Evolutionary conservation across 2,797 vertebrate species (phyloP), one percentile per base, ranked within the genome.

Genomic region (Oreochromis mossambicus): DNA sequence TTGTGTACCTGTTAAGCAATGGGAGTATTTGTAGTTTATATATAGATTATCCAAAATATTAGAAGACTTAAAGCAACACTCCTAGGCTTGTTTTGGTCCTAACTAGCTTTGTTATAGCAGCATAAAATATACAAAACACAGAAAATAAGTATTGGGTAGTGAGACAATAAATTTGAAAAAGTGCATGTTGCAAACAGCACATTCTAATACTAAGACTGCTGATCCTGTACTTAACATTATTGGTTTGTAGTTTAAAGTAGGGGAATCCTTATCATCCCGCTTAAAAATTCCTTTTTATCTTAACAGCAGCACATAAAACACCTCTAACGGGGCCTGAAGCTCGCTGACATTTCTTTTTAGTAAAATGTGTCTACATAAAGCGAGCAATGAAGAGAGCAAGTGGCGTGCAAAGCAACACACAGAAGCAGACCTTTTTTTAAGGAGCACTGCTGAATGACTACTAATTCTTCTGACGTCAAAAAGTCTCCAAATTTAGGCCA

Each of bases 231-330:
- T 93, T 88, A 79, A 58, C 26, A 87, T 91, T 61, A 86, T 85
- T 94, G 79, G 89, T 89, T 92, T 92, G 88, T 95, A 89, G 92
- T 92, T 79, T 92, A 92, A 94, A 93, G 87, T 85, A 84, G 58
- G 80, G 61, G 78, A 91, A 95, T 91, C 85, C 73, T 85, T 87
- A 85, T 63, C 21, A 11, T 84, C 82, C 83, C 51, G 90, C 91
- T 95, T 92, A 91, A 92, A 92, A 92, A 96, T 93, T 94, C 94
- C 78, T 90, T 96, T 95, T 96, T 83, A 96, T 95, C 94, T 95
- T 89, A 88, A 92, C 89, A 86, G 91, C 84, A 34, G 84, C 80
- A 86, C 87, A 84, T 86, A 90, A 92, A 91, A 89, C 83, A 84
- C 78, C 86, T 56, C 36, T 82, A 87, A 91, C 52, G 54, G 83